Conservation (phyloP, 2,888 invertebrate genomes). For the Drosophila yooni region DNA sequence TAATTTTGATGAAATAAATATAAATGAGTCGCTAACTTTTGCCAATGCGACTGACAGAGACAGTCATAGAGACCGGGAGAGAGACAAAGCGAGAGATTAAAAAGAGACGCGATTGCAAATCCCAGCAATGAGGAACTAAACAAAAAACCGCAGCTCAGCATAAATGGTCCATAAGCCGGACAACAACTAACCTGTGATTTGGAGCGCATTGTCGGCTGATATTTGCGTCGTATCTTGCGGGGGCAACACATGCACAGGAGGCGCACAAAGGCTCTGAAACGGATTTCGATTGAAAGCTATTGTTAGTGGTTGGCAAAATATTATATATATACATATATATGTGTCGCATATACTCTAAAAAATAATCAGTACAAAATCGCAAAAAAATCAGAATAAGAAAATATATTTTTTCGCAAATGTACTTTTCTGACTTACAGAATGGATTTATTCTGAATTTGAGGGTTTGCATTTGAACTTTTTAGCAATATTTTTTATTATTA, state of each 20-base stretch:
- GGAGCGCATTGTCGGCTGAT: slow-evolving; percentile 93
- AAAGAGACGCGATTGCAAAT: slow-evolving; percentile 28
- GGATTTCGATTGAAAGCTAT: slow-evolving; percentile 6
- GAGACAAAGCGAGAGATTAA: background rate
- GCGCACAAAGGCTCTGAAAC: slow-evolving; percentile 95
- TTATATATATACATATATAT: background rate
- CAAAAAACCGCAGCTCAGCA: slow-evolving; percentile 27
- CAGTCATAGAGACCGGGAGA: slow-evolving; percentile 7
- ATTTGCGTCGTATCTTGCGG: slow-evolving; percentile 91
- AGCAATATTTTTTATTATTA: no score
- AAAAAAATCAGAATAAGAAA: background rate
- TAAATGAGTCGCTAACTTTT: slow-evolving; percentile 25
- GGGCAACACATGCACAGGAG: slow-evolving; percentile 96
- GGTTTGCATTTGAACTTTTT: no score
- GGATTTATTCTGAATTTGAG: no score
- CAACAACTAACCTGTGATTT: slow-evolving; percentile 91
- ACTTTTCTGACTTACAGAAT: no score
- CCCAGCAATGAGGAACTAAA: slow-evolving; percentile 32
- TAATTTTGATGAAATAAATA: slow-evolving; percentile 37
- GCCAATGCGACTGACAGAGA: slow-evolving; percentile 17
- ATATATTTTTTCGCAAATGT: background rate
- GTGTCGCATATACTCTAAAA: background rate
- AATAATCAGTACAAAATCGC: background rate
- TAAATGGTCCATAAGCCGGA: slow-evolving; percentile 21
- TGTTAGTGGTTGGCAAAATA: background rate